phyloP scores from a whole-genome alignment of 2,888 invertebrate species.

The Dascillus cervinus region DNA sequence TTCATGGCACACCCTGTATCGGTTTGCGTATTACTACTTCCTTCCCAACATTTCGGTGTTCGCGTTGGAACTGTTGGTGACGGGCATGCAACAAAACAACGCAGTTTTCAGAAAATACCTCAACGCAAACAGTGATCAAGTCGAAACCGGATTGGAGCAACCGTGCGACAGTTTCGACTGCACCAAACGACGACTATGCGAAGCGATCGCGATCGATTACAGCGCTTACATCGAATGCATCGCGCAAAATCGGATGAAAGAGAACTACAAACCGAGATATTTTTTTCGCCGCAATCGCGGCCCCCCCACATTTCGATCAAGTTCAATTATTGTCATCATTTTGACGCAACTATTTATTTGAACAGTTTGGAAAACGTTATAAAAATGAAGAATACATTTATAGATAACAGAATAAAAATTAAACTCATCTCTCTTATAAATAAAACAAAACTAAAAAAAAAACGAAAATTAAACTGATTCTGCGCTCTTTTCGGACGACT shows the following conservation, averaged over 20 bases:
- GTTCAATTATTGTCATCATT: neutral
- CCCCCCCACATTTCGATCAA: neutral
- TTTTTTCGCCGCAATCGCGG: neutral
- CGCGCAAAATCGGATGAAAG: constrained; percentile 1
- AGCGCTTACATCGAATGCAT: constrained; percentile 3
- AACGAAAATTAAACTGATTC: too few relatives aligned
- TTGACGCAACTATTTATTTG: too few relatives aligned
- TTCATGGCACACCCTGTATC: constrained; percentile 1
- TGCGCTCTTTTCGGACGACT: too few relatives aligned
- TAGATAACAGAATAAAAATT: too few relatives aligned
- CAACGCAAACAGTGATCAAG: neutral
- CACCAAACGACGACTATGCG: neutral
- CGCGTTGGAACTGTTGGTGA: constrained; percentile 3
- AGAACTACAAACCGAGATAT: too few relatives aligned
- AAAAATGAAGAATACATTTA: too few relatives aligned
- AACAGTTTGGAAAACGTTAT: too few relatives aligned
- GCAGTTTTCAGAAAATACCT: constrained; percentile 1
- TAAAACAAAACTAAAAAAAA: too few relatives aligned
- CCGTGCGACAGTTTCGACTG: neutral
- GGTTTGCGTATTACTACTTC: constrained; percentile 2
- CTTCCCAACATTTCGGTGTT: constrained; percentile 5
- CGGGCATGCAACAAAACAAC: constrained; percentile 1
- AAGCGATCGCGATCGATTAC: constrained; percentile 4
- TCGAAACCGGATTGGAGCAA: neutral
- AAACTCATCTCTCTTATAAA: too few relatives aligned